Base-by-base conservation (phyloP, 1,140 invertebrate species). In the Macrostomum lignano region DNA sequence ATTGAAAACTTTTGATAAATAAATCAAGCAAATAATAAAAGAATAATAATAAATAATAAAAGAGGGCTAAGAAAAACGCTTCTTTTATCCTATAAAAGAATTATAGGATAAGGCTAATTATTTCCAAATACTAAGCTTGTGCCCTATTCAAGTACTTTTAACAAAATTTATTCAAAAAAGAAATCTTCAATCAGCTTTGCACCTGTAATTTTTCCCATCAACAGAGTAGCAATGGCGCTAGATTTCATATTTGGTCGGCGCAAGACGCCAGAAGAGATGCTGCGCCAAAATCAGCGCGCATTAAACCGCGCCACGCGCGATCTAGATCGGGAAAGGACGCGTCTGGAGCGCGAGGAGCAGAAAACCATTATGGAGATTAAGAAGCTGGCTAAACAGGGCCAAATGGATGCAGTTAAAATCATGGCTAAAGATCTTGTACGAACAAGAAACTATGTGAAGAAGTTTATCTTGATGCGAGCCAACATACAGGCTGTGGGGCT, bases 341-440 rank as follows among this genome's bases (percentile, higher is more conserved):
- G 79, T 49, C 91, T 96, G 79, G 88, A 96, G 55, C 75, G 82
- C 42, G 82, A 94, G 50, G 88, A 98, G 51, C 94, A 96, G 52
- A 96, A 96, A 61, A 72, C 94, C 25, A 96, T 96, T 39, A 67
- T 67, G 3, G 88, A 98, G 51, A 96, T 98, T 37, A 96, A 96
- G 56, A 94, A 94, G 63, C 71, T 94, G 62, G 88, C 88, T 2
- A 96, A 96, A 55, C 75, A 88, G 52, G 81, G 81, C 24, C 88
- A 98, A 66, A 96, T 96, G 86, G 88, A 98, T 65, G 79, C 88
- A 34, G 91, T 96, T 0, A 94, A 93, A 67, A 88, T 96, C 41
- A 94, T 98, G 86, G 91, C 91, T 1, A 91, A 86, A 62, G 91
- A 98, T 64, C 61, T 98, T 36, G 91, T 98, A 1, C n/a, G 31